Evolutionary conservation across 1,140 invertebrate genomes (phyloP), one percentile per base, ranked within the genome.

Genomic region (Triops cancriformis): DNA sequence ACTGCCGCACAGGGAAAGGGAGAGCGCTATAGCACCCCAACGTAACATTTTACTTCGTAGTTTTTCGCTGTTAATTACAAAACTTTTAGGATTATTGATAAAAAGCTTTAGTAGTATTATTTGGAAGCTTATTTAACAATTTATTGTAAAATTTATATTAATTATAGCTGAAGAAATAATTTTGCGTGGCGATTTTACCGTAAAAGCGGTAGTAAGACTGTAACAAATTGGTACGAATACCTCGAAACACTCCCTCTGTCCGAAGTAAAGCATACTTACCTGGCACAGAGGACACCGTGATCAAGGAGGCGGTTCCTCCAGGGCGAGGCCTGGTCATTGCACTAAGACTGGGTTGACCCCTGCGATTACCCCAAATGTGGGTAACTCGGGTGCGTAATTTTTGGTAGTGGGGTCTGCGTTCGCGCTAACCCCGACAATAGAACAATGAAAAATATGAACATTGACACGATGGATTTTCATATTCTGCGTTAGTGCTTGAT

Each of bases 341-440:
- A 91, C 89, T 87, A 82, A 86, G 89, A 87, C 86, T 85, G 84
- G 86, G 89, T 86, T 90, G 89, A 90, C 88, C 86, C 87, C 87
- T 89, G 89, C 89, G 89, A 90, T 89, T 89, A 87, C 85, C 87
- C 88, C 89, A 88, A 90, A 89, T 88, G 87, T 86, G 88, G 87
- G 84, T 88, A 89, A 88, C 88, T 90, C 88, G 88, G 87, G 87
- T 86, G 88, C 87, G 87, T 86, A 88, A 89, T 89, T 90, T 89
- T 89, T 89, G 88, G 84, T 89, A 89, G 83, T 88, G 87, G 86
- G 88, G 86, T 86, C 85, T 84, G 88, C 88, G 88, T 89, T 84
- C 88, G 88, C 87, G 88, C 87, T 84, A 82, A 85, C 85, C 88
- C 86, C 84, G 51, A 64, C 80, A 75, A 73, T 74, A 79, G 64